These are phyloP conservation scores for Netelia melanura DNA, from an alignment of 2,888 invertebrate species.

Conservation along the genomic window DNA sequence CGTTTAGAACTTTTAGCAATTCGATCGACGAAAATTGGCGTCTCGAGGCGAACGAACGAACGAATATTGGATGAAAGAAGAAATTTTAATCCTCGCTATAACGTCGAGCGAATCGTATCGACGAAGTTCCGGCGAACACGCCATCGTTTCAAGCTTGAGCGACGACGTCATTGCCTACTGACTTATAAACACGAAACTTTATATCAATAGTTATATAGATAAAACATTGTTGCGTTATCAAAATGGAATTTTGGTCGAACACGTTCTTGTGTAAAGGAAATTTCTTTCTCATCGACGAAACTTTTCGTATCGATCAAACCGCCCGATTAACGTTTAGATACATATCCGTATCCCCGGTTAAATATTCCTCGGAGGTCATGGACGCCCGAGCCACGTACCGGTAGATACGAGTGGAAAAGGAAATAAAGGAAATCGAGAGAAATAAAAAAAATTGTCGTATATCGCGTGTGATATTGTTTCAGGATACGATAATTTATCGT, in stretches of 20 bases:
- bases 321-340: background rate
- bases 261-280: constrained; percentile 7
- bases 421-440: background rate
- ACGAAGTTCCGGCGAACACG: constrained; percentile 14
- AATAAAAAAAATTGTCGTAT: constrained; percentile 19
- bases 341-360: constrained; percentile 2
- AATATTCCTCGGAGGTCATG: constrained; percentile 36
- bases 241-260: constrained; percentile 21
- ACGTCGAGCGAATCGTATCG: constrained; percentile 16
- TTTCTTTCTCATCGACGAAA: constrained; percentile 55
- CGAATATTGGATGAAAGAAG: constrained; percentile 8
- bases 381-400: constrained; percentile 35
- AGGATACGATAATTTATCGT: constrained; percentile 28
- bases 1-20: background rate
- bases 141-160: constrained; percentile 53
- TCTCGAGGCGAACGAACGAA: constrained; percentile 6
- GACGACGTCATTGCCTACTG: constrained; percentile 37
- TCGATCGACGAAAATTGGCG: constrained; percentile 20
- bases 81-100: background rate
- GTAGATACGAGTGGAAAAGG: constrained; percentile 15
- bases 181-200: background rate
- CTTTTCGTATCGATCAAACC: constrained; percentile 70
- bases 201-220: background rate
- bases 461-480: constrained; percentile 36
- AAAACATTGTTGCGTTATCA: background rate